These are phyloP conservation scores for Steinernema scapterisci DNA, from an alignment of 2,888 invertebrate species.

Conservation along the genomic window DNA sequence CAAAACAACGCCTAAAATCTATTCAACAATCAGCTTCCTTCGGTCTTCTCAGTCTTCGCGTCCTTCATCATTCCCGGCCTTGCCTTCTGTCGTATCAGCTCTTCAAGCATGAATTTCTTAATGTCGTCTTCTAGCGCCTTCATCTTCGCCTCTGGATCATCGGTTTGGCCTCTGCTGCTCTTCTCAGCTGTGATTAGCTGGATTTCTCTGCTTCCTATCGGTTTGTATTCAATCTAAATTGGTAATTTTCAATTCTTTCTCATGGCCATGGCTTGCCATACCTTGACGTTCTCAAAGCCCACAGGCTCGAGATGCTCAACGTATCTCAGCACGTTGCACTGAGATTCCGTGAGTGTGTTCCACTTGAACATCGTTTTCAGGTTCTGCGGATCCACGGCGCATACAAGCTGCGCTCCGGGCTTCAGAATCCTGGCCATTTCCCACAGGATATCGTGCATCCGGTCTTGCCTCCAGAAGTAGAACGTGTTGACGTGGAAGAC, in stretches of 20 bases:
- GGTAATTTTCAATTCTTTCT: background rate
- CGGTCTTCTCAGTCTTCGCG: no score
- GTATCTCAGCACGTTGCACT: conserved; percentile 59
- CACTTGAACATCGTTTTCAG: conserved; percentile 48
- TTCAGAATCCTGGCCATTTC: conserved; percentile 56
- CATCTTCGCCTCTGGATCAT: conserved; percentile 5
- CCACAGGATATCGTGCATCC: conserved; percentile 49
- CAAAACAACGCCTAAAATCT: no score
- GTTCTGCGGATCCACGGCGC: conserved; percentile 54
- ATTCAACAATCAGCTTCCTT: no score
- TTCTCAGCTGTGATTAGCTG: conserved; percentile 2
- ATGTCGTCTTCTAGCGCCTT: conserved; percentile 10
- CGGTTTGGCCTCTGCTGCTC: background rate
- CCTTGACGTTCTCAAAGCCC: conserved; percentile 54
- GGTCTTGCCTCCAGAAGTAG: conserved; percentile 56
- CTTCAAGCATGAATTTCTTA: conserved; percentile 12
- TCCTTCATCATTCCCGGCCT: background rate
- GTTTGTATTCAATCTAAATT: conserved; percentile 6
- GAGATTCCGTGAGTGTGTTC: conserved; percentile 46
- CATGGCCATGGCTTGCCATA: no score
- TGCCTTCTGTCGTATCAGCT: conserved; percentile 8
- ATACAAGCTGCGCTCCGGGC: conserved; percentile 53
- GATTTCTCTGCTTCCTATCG: background rate
- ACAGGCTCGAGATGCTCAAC: conserved; percentile 49
- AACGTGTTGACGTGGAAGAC: conserved; percentile 63